Evolutionary conservation across 2,888 invertebrate genomes (phyloP), one percentile per base, ranked within the genome.

Genomic region (Carpatolechia fugitivella): DNA sequence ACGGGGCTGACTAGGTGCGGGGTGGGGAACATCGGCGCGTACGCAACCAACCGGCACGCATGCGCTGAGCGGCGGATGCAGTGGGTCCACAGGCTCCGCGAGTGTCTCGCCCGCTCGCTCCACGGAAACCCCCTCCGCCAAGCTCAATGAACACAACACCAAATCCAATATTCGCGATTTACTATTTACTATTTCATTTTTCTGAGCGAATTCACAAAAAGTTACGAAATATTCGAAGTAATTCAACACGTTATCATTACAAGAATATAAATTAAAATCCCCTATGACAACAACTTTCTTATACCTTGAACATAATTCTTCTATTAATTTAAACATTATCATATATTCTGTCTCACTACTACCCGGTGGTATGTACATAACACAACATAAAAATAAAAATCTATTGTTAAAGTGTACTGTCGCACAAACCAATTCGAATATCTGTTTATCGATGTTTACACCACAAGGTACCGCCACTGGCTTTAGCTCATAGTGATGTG

Each of bases 261-360:
- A 14, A 1, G 58, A 58, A 33, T 47, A 54, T n/a, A 58, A 47
- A 46, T 58, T 58, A 24, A 56, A 54, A 52, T 58, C 58, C 6
- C 58, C 58, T n/a, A 56, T n/a, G 10, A 58, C 52, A 0, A 58
- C 3, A 10, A 58, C 11, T 6, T 58, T 40, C 0, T 16, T 40
- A 54, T 46, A 56, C 3, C 8, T 31, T 1, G 1, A 1, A 16
- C 48, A 48, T 1, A 16, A 30, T 31, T 48, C 14, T 30, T 48
- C 48, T 31, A 48, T n/a, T 31, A 48, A 1, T 1, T 16, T 31
- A 48, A 48, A 48, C 16, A 48, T 2, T 13, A n/a, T 8, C 48
- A 31, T 48, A 30, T 48, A 48, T 8, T 48, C 44, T 2, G 18
- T 11, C 10, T 44, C 44, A 44, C 11, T 20, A 44, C 44, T 44